Base-by-base conservation (phyloP, 2,888 invertebrate species). In the Campopleginae sp. region DNA sequence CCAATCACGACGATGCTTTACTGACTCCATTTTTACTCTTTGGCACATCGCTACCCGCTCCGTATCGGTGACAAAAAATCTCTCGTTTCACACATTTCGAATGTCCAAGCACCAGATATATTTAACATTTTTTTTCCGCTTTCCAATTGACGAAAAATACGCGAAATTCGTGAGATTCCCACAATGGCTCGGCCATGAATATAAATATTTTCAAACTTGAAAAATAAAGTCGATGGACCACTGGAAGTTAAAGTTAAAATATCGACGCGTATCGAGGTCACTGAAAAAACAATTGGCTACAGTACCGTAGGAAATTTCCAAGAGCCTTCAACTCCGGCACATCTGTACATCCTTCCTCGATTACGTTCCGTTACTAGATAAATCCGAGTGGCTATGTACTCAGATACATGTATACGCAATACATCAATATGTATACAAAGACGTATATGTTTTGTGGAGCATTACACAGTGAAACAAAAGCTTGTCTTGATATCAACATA, bases 401-500 rank as follows among this genome's bases (percentile, higher is more conserved):
- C 51, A 65, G n/a, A 54, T 75, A 65, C 42, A 38, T 71, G 38
- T 74, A n/a, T n/a, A 33, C 44, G 38, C 54, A 14, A 42, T 61
- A 31, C 10, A 51, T 74, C 58, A 17, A 63, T 42, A 38, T 33
- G 19, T 42, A 33, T 31, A 54, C n/a, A 65, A 6, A 17, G 19
- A 27, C 58, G 44, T 46, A 54, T 78, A 61, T 76, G 71, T 78
- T 42, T 6, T n/a, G n/a, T 19, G 48, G 33, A 54, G 54, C 65
- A 46, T 74, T 70, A 74, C 63, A 86, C 80, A 82, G 31, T 51
- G 82, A 85, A 82, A 85, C 85, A 80, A 86, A 80, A 86, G 82
- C 77, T 76, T 66, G 76, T 66, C 58, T 42, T 42, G 48, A 61
- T 80, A 72, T 42, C 42, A 71, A 5, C 38, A 42, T 51, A 23